Percentiles rank a stretch among this genome's conserved stretches.
These are phyloP conservation scores for Eudemis profundana DNA, from an alignment of 2,888 invertebrate species.

Conservation along the genomic window DNA sequence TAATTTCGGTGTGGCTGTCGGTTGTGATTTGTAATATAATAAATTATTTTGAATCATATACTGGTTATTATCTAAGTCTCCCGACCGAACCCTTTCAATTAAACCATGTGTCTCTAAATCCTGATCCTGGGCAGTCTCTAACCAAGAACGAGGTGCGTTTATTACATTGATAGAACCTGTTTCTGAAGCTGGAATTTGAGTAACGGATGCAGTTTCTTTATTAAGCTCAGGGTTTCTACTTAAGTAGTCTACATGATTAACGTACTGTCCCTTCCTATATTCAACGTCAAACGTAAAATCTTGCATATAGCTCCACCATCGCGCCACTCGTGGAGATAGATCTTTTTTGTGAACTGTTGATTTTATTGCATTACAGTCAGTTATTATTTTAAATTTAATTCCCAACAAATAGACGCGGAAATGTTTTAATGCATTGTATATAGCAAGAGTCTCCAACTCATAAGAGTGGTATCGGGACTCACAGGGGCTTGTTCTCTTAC, in stretches of 20 bases:
- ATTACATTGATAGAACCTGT: neutral
- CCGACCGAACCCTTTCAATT: neutral
- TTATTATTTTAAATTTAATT: neutral
- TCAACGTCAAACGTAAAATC: neutral
- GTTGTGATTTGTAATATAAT: too few relatives aligned
- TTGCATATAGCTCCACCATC: conserved; percentile 8
- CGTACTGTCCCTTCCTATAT: neutral
- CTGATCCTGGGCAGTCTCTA: neutral
- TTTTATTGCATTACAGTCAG: conserved; percentile 5
- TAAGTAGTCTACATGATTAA: neutral
- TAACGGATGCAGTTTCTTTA: neutral
- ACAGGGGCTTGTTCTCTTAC: neutral
- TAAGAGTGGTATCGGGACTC: neutral
- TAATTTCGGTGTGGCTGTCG: too few relatives aligned
- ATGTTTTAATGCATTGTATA: conserved; percentile 11
- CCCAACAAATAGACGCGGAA: conserved; percentile 1
- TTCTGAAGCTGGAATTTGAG: neutral
- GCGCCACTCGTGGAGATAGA: neutral
- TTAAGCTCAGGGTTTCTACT: conserved; percentile 2
- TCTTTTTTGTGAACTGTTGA: neutral
- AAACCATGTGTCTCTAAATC: neutral
- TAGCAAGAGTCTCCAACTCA: conserved; percentile 6
- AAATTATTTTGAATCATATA: too few relatives aligned
- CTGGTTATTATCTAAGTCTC: neutral
- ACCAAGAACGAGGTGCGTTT: conserved; percentile 1